phyloP scores from a whole-genome alignment of 2,113 vertebrate genomes.

The Manacus vitellinus region DNA sequence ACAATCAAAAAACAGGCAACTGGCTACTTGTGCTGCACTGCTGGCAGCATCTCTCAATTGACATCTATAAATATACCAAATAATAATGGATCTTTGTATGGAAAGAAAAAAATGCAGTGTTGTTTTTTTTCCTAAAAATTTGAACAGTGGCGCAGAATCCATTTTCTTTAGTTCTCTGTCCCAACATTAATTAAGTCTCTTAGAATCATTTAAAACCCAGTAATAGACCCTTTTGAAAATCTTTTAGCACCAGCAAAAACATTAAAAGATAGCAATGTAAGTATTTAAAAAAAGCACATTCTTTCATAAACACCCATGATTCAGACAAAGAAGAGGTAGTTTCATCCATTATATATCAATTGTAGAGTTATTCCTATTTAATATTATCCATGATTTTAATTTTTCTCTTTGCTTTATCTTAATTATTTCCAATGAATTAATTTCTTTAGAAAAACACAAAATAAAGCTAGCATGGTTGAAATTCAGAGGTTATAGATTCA shows the following conservation, averaged over 20 bases:
- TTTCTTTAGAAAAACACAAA: constrained; percentile 1
- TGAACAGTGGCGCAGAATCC: not conserved
- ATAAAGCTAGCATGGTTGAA: not conserved
- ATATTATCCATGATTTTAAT: not conserved
- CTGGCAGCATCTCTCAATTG: not conserved
- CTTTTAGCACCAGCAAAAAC: not conserved
- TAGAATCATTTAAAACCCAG: not conserved
- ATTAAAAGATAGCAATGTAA: constrained; percentile 22
- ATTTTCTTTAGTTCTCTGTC: not conserved
- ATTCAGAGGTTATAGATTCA: not conserved
- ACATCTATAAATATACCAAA: not conserved
- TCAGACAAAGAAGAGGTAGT: not conserved
- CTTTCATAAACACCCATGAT: not conserved
- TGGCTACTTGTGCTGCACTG: not conserved
- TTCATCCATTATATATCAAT: not conserved
- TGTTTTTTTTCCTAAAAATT: not conserved
- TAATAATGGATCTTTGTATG: not conserved
- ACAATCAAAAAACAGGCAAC: not conserved
- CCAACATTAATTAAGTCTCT: not conserved
- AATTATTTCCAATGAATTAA: constrained; percentile 18
- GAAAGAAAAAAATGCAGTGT: not conserved
- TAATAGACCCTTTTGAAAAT: not conserved
- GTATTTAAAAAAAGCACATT: not conserved
- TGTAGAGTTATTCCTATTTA: not conserved
- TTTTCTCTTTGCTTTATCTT: not conserved